These are phyloP conservation scores for Cavia porcellus DNA, from an alignment of 2,113 vertebrate species.

Conservation along the genomic window DNA sequence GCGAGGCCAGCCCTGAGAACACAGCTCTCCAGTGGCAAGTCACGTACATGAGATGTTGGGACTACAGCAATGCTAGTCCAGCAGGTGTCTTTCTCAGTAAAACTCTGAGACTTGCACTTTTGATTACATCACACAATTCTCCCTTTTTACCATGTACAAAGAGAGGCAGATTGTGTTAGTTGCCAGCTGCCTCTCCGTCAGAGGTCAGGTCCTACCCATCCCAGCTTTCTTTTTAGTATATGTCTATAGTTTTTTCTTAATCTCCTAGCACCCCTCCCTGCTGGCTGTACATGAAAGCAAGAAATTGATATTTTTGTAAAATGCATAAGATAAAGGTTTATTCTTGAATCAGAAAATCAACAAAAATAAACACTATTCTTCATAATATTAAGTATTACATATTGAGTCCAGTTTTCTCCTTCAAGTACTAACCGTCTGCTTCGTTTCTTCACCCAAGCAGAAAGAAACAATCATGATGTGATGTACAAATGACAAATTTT, in stretches of 20 bases:
- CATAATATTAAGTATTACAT: neutral
- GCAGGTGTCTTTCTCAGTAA: neutral
- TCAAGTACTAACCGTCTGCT: neutral
- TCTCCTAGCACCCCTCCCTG: neutral
- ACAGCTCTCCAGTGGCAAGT: neutral
- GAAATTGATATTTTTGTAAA: neutral
- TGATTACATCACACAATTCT: rapidly evolving
- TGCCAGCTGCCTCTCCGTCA: neutral
- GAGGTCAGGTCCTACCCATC: neutral
- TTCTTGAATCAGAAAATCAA: neutral
- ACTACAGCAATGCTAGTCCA: neutral
- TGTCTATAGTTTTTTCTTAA: neutral
- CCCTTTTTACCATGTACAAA: neutral
- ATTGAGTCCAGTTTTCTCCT: neutral
- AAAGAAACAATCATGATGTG: neutral
- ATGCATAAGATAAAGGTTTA: neutral
- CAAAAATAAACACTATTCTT: slow-evolving; percentile 9
- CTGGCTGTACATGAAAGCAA: neutral
- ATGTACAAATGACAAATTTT: neutral
- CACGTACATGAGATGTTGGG: neutral
- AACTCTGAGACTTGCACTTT: neutral
- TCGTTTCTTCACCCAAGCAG: neutral
- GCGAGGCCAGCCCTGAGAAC: neutral
- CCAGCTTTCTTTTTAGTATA: neutral
- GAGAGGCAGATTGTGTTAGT: neutral